These are phyloP conservation scores for Kryptolebias marmoratus DNA, from an alignment of 2,113 vertebrate genomes.

Conservation along the genomic window DNA sequence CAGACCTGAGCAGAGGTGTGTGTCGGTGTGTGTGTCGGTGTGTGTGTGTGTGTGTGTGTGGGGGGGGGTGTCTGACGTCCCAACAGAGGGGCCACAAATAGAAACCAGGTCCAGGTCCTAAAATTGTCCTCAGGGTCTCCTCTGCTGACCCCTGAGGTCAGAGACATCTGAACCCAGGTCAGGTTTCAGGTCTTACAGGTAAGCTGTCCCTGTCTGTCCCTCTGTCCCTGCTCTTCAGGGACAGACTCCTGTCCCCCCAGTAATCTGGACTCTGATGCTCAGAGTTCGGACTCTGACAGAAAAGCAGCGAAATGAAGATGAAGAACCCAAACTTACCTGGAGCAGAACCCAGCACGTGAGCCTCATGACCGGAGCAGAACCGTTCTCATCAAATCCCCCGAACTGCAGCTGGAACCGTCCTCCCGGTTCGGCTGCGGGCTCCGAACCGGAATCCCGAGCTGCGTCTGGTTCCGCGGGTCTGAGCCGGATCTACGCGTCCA, in stretches of 20 bases:
- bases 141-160: neutral
- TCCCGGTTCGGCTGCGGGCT: neutral
- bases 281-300: neutral
- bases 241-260: no score
- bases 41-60: no score
- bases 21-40: neutral
- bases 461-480: slow-evolving; percentile 16
- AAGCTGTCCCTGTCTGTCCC: no score
- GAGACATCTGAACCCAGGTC: no score
- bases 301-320: neutral
- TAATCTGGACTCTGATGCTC: neutral
- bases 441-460: slow-evolving; percentile 31
- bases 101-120: slow-evolving; percentile 9
- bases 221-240: neutral
- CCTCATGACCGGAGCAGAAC: slow-evolving; percentile 55
- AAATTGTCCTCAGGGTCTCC: neutral
- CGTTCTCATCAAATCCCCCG: neutral
- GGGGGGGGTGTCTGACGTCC: slow-evolving; percentile 36
- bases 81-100: slow-evolving; percentile 49
- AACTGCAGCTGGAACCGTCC: slow-evolving; percentile 1
- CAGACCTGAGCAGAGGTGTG: slow-evolving; percentile 9
- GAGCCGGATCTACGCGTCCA: neutral
- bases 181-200: no score
- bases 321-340: slow-evolving; percentile 57
- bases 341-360: slow-evolving; percentile 56